Evolutionary conservation across 2,113 vertebrate genomes (phyloP).

Genomic region (Melanerpes formicivorus): DNA sequence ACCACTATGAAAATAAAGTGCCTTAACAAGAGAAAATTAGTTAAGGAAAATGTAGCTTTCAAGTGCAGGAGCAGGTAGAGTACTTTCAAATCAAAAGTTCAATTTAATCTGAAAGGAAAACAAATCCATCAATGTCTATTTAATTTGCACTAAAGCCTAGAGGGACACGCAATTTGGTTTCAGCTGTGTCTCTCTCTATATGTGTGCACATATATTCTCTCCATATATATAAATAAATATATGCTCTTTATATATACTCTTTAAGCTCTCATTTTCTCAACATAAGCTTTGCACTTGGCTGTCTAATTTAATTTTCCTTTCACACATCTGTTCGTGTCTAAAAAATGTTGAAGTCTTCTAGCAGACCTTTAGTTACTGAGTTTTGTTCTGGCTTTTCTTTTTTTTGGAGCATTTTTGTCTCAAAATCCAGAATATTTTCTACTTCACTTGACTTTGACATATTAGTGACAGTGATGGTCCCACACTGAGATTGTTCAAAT

Average conservation of each 20-base stretch:
- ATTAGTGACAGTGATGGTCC: background rate
- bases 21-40: constrained; percentile 70
- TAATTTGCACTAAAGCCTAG: constrained; percentile 40
- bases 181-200: background rate
- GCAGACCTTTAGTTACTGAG: background rate
- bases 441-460: background rate
- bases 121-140: constrained; percentile 75
- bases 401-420: background rate
- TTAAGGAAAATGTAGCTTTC: constrained; percentile 69
- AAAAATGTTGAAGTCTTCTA: constrained; percentile 11
- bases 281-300: background rate
- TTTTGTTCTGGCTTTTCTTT: background rate
- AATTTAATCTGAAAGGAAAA: constrained; percentile 77
- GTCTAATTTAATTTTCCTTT: constrained; percentile 43
- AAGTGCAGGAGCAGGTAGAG: constrained; percentile 61
- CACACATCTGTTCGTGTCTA: background rate
- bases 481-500: background rate
- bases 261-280: constrained; percentile 17
- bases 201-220: no score
- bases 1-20: constrained; percentile 13
- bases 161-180: constrained; percentile 28
- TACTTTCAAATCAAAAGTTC: constrained; percentile 71
- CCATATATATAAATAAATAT: background rate
- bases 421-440: background rate
- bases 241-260: background rate